A percentile compares a stretch with the other conserved stretches of the same genome.
These are phyloP conservation scores for Caradrina kadenii DNA, from an alignment of 2,888 invertebrate genomes.

Conservation along the genomic window DNA sequence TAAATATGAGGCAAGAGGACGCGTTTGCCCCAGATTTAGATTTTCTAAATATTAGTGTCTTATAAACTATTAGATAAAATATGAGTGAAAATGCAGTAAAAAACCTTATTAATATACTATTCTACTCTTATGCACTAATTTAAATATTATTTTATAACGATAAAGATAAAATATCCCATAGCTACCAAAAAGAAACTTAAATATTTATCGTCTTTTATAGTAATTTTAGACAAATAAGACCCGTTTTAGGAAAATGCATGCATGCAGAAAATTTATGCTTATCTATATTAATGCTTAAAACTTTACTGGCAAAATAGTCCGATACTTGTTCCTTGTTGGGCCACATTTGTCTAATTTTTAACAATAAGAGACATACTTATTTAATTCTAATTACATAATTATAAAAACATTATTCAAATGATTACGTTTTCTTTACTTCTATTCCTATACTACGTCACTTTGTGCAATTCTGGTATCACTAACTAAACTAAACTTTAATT, in stretches of 20 bases:
- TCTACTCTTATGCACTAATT: background rate
- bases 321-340: background rate
- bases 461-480: slow-evolving; percentile 78
- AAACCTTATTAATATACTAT: slow-evolving; percentile 35
- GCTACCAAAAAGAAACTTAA: background rate
- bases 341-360: background rate
- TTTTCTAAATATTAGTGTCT: slow-evolving; percentile 11
- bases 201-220: background rate
- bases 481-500: slow-evolving; percentile 18
- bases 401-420: background rate
- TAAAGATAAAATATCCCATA: background rate
- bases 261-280: no score
- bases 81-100: slow-evolving; percentile 85
- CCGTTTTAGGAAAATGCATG: background rate
- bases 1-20: slow-evolving; percentile 87
- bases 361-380: background rate
- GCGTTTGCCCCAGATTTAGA: slow-evolving; percentile 82
- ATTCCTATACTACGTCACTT: slow-evolving; percentile 70
- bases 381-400: slow-evolving; percentile 26
- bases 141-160: background rate
- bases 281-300: background rate
- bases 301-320: background rate
- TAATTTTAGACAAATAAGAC: background rate
- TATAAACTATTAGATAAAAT: slow-evolving; percentile 38
- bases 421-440: slow-evolving; percentile 5